phyloP scores from a whole-genome alignment of 2,113 vertebrate genomes.

The Saccopteryx bilineata region DNA sequence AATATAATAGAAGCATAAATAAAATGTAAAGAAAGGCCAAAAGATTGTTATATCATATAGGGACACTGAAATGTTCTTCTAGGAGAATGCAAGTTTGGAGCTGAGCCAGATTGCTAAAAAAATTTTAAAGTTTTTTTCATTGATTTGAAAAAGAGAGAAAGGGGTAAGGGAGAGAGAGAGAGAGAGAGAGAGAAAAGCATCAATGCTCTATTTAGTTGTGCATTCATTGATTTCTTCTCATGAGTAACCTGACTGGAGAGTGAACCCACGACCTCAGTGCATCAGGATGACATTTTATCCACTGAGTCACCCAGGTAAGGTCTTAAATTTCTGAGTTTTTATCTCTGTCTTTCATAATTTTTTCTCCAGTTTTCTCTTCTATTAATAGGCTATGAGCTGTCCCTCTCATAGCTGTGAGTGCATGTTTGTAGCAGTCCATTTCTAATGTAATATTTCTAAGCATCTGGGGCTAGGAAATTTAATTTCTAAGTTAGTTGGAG shows the following conservation, averaged over 20 bases:
- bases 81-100: conserved; percentile 5
- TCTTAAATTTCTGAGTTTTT: neutral
- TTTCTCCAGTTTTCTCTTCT: neutral
- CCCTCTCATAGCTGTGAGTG: neutral
- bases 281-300: too few species aligned
- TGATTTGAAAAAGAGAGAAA: too few species aligned
- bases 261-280: too few species aligned
- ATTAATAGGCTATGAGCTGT: neutral
- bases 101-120: neutral
- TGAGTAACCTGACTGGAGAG: too few species aligned
- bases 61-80: neutral
- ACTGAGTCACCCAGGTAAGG: too few species aligned
- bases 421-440: neutral
- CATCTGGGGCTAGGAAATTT: conserved; percentile 26
- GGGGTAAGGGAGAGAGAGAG: too few species aligned
- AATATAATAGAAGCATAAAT: neutral
- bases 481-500: conserved; percentile 45
- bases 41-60: neutral
- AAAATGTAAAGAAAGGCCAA: neutral
- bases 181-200: too few species aligned
- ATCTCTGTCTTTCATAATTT: neutral
- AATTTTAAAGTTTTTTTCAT: neutral
- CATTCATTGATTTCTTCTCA: too few species aligned
- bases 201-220: too few species aligned
- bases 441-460: conserved; percentile 43